These are phyloP conservation scores for Tromatobia lineatoria DNA, from an alignment of 2,888 invertebrate genomes.

Conservation along the genomic window DNA sequence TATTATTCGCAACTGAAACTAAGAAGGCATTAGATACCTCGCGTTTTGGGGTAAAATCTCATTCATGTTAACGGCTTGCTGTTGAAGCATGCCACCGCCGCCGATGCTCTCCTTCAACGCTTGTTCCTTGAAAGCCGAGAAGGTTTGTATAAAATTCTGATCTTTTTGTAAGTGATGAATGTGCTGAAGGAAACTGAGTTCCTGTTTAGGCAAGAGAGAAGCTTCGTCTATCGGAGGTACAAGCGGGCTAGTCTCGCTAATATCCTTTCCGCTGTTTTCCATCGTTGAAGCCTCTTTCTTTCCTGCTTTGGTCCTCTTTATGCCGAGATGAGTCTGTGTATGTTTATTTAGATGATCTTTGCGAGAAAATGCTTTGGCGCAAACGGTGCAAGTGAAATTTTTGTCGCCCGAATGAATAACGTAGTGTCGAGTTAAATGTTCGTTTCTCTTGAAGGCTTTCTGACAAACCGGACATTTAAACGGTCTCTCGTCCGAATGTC, in stretches of 20 bases:
- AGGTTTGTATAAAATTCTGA: slow-evolving; percentile 80
- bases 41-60: slow-evolving; percentile 83
- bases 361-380: slow-evolving; percentile 86
- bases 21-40: slow-evolving; percentile 84
- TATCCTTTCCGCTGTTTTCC: slow-evolving; percentile 47
- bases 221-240: slow-evolving; percentile 20
- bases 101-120: slow-evolving; percentile 77
- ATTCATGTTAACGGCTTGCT: slow-evolving; percentile 83
- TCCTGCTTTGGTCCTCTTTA: slow-evolving; percentile 76
- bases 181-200: slow-evolving; percentile 78
- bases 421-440: slow-evolving; percentile 86
- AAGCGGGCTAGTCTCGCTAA: slow-evolving; percentile 66
- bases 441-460: slow-evolving; percentile 86
- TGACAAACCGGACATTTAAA: slow-evolving; percentile 85
- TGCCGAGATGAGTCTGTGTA: slow-evolving; percentile 85
- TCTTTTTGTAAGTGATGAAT: slow-evolving; percentile 83
- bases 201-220: slow-evolving; percentile 76
- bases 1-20: slow-evolving; percentile 71
- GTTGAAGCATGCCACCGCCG: slow-evolving; percentile 76
- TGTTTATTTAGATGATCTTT: slow-evolving; percentile 87
- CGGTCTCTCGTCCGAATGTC: slow-evolving; percentile 86
- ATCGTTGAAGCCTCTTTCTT: slow-evolving; percentile 77
- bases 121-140: slow-evolving; percentile 83
- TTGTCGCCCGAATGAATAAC: slow-evolving; percentile 87
- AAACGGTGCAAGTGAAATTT: slow-evolving; percentile 85